phyloP scores from a whole-genome alignment of 2,113 vertebrate species.

The Crotalus helleri region DNA sequence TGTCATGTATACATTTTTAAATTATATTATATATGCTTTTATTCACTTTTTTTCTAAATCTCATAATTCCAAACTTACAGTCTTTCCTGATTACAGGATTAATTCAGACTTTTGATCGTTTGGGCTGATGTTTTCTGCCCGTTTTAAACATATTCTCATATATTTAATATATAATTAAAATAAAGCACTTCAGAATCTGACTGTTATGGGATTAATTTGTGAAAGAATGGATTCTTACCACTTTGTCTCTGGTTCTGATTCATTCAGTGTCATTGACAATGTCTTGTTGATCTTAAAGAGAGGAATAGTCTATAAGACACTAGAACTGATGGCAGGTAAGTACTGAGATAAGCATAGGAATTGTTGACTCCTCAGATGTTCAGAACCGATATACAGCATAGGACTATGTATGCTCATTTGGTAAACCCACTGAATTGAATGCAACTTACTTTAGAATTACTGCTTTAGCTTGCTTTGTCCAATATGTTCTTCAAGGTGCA shows the following conservation, averaged over 20 bases:
- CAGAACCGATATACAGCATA: background rate
- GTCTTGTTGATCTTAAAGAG: background rate
- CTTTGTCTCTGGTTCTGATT: background rate
- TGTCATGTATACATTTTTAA: background rate
- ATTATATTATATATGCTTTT: background rate
- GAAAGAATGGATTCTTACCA: background rate
- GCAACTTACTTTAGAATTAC: background rate
- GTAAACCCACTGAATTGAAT: background rate
- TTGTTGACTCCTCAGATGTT: background rate
- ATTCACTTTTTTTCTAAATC: background rate
- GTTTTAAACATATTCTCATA: background rate
- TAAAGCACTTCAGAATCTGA: conserved; percentile 13
- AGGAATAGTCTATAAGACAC: background rate
- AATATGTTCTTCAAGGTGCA: background rate
- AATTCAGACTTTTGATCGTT: background rate
- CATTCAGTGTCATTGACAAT: background rate
- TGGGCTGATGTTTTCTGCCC: background rate
- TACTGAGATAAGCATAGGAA: background rate
- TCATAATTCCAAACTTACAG: background rate
- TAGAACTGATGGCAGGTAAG: background rate
- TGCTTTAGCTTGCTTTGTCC: background rate
- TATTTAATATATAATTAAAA: background rate
- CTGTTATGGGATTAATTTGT: background rate
- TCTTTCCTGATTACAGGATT: background rate
- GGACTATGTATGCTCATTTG: background rate